A percentile compares a stretch with the other conserved stretches of the same genome.
phyloP scores from a whole-genome alignment of 2,113 vertebrate species.

The Cyanoliseus patagonus region DNA sequence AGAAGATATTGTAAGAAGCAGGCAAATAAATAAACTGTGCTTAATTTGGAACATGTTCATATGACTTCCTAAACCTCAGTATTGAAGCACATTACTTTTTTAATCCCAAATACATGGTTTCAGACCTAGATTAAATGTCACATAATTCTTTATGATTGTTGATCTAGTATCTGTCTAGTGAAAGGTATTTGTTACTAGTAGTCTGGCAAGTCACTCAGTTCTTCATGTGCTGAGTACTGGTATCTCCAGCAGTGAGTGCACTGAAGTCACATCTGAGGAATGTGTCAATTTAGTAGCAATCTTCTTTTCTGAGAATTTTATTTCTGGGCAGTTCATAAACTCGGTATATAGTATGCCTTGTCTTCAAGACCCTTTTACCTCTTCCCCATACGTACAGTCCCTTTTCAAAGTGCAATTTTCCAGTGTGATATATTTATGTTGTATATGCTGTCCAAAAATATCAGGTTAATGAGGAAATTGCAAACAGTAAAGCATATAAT shows the following conservation, averaged over 20 bases:
- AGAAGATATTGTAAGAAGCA: neutral
- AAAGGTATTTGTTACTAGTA: conserved; percentile 41
- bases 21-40: neutral
- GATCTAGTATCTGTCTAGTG: conserved; percentile 48
- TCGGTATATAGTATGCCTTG: neutral
- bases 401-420: neutral
- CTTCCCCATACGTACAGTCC: neutral
- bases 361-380: neutral
- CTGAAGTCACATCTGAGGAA: conserved; percentile 43
- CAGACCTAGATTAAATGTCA: neutral
- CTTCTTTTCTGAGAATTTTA: conserved; percentile 2
- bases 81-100: neutral
- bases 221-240: neutral
- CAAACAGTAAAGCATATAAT: neutral
- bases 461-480: neutral
- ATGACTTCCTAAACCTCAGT: neutral
- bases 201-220: conserved; percentile 15
- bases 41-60: neutral
- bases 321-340: conserved; percentile 24
- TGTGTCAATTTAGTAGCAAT: neutral
- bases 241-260: neutral
- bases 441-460: neutral
- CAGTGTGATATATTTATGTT: neutral
- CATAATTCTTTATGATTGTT: conserved; percentile 32
- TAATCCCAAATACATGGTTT: neutral